Evolutionary conservation across 2,888 invertebrate genomes (phyloP).

Genomic region (Eupithecia abbreviata): DNA sequence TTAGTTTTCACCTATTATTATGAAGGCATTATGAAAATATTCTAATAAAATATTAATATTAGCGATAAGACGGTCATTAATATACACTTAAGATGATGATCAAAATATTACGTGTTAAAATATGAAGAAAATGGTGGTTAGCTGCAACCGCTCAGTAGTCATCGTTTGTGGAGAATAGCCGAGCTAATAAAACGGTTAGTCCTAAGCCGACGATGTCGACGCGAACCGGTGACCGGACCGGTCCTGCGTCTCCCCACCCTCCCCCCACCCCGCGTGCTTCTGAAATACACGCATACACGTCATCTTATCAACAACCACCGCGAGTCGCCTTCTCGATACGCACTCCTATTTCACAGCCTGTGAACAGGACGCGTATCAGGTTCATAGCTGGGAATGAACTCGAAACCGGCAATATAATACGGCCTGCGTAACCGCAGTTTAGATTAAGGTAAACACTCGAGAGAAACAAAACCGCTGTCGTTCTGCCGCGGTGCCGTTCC

Average conservation of each 20-base stretch:
- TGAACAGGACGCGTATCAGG: conserved; percentile 64
- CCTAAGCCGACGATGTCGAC: conserved; percentile 73
- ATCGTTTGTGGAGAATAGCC: conserved; percentile 79
- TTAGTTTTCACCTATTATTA: neutral
- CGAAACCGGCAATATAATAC: conserved; percentile 69
- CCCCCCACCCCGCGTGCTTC: conserved; percentile 65
- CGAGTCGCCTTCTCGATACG: conserved; percentile 71
- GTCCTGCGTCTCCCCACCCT: conserved; percentile 62
- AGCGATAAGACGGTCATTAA: too few species aligned
- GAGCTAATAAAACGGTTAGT: conserved; percentile 82
- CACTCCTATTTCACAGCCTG: conserved; percentile 75
- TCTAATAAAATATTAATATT: too few species aligned
- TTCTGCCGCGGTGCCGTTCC: conserved; percentile 39
- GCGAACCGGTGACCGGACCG: conserved; percentile 81
- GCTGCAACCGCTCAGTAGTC: conserved; percentile 57
- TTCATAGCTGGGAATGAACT: conserved; percentile 64
- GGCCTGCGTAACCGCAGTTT: conserved; percentile 72
- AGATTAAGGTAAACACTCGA: conserved; percentile 47
- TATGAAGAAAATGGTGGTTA: conserved; percentile 49
- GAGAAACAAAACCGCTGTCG: conserved; percentile 40
- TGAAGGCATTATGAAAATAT: too few species aligned
- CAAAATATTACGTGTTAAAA: too few species aligned
- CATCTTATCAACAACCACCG: conserved; percentile 74
- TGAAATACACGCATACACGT: conserved; percentile 79
- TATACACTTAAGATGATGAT: too few species aligned